phyloP scores from a whole-genome alignment of 2,888 invertebrate genomes.

The Exocentrus adspersus region DNA sequence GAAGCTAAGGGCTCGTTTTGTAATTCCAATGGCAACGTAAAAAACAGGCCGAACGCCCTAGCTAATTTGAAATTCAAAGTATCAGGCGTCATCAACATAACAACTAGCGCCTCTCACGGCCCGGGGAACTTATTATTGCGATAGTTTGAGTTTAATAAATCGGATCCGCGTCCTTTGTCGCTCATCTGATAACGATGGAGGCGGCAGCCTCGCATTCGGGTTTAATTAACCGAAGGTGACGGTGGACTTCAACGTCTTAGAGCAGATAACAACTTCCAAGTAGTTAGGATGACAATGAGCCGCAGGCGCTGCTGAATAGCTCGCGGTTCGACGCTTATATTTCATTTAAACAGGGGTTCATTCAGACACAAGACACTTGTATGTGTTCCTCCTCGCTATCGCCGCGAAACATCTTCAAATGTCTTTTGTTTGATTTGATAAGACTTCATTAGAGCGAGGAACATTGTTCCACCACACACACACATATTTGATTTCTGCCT shows the following conservation, averaged over 20 bases:
- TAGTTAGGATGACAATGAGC: conserved; percentile 49
- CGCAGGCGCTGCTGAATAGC: conserved; percentile 45
- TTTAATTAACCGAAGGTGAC: conserved; percentile 54
- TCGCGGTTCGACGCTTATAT: conserved; percentile 52
- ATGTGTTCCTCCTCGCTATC: conserved; percentile 44
- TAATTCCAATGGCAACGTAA: conserved; percentile 49
- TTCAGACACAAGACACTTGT: conserved; percentile 45
- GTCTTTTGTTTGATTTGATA: conserved; percentile 41
- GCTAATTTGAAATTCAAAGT: conserved; percentile 59
- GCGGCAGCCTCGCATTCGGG: conserved; percentile 33
- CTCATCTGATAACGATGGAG: conserved; percentile 19
- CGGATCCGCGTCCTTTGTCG: conserved; percentile 25
- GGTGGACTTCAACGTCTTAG: conserved; percentile 52
- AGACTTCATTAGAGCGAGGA: conserved; percentile 13
- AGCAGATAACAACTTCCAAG: conserved; percentile 52
- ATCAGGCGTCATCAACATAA: conserved; percentile 51
- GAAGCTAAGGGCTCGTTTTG: conserved; percentile 47
- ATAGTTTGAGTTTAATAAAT: conserved; percentile 25
- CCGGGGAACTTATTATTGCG: conserved; percentile 17
- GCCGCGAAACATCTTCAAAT: conserved; percentile 32
- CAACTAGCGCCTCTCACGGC: conserved; percentile 29
- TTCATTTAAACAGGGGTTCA: conserved; percentile 33
- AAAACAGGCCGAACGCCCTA: conserved; percentile 48
- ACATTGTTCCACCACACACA: neutral
- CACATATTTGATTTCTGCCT: conserved; percentile 2